Percentiles rank a stretch among this genome's conserved stretches.
Evolutionary conservation across 2,113 vertebrate species (phyloP).

Genomic region (Calidris pygmaea): DNA sequence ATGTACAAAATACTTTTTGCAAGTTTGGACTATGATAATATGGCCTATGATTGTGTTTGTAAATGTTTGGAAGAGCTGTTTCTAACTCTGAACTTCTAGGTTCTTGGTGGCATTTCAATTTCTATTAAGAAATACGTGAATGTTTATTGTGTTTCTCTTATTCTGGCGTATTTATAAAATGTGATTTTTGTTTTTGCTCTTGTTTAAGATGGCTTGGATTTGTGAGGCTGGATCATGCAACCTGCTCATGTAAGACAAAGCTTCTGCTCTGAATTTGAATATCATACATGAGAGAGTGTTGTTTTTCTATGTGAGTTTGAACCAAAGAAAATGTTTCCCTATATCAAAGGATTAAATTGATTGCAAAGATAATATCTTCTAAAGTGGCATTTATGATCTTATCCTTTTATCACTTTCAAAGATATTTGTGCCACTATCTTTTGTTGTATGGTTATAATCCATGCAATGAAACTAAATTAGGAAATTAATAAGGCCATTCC

Average conservation of each 20-base stretch:
- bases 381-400: background rate
- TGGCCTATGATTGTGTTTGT: background rate
- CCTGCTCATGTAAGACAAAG: background rate
- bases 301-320: background rate
- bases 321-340: background rate
- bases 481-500: background rate
- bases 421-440: background rate
- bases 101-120: background rate
- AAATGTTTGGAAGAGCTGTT: background rate
- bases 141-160: background rate
- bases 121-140: background rate
- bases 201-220: background rate
- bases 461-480: background rate
- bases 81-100: background rate
- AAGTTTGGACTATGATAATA: background rate
- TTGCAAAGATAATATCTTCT: background rate
- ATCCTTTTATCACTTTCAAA: background rate
- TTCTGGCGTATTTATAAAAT: background rate
- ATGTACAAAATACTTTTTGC: background rate
- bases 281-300: background rate
- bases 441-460: background rate
- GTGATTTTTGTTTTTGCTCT: background rate
- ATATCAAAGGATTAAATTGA: background rate
- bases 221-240: background rate
- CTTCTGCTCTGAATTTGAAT: background rate